Conservation (phyloP, 2,113 vertebrate species). For the Sardina pilchardus region DNA sequence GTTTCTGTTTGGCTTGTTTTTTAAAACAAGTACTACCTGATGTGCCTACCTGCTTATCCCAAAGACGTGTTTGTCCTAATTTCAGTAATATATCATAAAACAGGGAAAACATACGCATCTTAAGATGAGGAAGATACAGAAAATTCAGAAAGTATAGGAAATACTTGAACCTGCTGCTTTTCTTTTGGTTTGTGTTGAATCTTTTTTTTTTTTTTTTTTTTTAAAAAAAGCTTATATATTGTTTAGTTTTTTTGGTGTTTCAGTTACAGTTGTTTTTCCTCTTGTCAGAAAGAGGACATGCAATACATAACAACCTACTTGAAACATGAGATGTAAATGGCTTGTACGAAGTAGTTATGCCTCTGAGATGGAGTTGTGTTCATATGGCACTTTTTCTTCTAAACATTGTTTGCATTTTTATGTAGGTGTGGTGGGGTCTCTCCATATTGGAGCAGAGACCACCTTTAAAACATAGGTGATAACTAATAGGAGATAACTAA, state of each 20-base stretch:
- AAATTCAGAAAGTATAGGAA: neutral
- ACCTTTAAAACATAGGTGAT: neutral
- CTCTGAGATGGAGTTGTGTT: neutral
- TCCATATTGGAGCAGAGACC: conserved; percentile 10
- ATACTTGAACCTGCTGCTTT: conserved; percentile 17
- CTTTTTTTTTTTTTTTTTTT: no score
- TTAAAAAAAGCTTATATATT: neutral
- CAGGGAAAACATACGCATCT: neutral
- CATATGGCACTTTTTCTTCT: neutral
- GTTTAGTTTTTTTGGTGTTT: neutral
- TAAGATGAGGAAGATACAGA: neutral
- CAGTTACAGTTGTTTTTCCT: neutral
- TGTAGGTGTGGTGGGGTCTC: neutral
- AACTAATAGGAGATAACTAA: neutral
- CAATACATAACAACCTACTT: neutral
- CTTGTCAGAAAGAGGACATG: neutral
- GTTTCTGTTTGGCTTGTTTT: conserved; percentile 28
- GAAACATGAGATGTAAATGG: neutral
- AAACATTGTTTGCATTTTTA: neutral
- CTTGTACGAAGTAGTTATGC: neutral
- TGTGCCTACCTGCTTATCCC: conserved; percentile 49
- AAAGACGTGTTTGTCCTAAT: conserved; percentile 43
- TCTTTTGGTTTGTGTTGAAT: neutral
- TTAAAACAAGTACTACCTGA: conserved; percentile 41
- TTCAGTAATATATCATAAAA: conserved; percentile 5